These are phyloP conservation scores for Eupithecia subfuscata DNA, from an alignment of 2,888 invertebrate genomes.

Conservation along the genomic window DNA sequence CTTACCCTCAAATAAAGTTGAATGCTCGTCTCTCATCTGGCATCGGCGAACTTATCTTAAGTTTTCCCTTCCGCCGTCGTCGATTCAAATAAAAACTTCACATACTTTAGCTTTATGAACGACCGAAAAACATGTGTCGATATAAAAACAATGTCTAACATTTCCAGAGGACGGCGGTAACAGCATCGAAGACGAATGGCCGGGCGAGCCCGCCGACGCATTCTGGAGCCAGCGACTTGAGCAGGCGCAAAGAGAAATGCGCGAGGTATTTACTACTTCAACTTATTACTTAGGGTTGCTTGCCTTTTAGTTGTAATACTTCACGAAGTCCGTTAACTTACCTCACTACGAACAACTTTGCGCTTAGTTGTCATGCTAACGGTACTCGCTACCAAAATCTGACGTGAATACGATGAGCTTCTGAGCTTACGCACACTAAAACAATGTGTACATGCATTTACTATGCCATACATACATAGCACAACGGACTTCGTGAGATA, in stretches of 20 bases:
- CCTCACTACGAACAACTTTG: too few species aligned
- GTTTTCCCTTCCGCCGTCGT: neutral
- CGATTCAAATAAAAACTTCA: neutral
- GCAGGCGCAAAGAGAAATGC: constrained; percentile 77
- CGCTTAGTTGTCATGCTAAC: too few species aligned
- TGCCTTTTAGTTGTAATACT: too few species aligned
- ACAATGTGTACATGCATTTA: too few species aligned
- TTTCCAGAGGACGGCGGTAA: constrained; percentile 75
- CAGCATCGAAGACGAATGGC: constrained; percentile 75
- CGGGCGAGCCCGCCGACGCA: constrained; percentile 83
- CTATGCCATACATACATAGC: too few species aligned
- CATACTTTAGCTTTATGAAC: neutral
- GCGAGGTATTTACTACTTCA: constrained; percentile 63
- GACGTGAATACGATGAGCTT: too few species aligned
- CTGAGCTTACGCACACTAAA: too few species aligned
- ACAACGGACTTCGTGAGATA: too few species aligned
- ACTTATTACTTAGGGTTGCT: too few species aligned
- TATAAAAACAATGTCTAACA: neutral
- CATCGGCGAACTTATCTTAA: neutral
- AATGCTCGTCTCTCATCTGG: neutral
- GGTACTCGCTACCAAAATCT: too few species aligned
- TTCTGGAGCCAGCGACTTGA: constrained; percentile 82
- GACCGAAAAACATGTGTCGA: neutral
- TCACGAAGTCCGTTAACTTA: too few species aligned
- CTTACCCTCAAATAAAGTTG: neutral